Conservation (phyloP, 2,888 invertebrate species). For the Cotesia congregata region DNA sequence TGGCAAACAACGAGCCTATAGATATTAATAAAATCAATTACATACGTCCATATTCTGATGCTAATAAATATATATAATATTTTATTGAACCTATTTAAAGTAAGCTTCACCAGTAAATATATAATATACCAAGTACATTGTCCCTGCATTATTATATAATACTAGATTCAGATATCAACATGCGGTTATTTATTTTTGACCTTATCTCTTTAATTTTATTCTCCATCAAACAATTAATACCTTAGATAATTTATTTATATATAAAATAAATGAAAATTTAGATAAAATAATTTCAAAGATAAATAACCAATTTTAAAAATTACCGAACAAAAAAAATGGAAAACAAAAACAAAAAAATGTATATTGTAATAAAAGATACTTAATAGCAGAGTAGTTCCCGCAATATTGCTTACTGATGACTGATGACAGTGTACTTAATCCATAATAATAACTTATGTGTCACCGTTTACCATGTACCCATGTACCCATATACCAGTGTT, state of each 20-base stretch:
- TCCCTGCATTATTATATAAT: slow-evolving; percentile 16
- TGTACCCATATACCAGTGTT: slow-evolving; percentile 6
- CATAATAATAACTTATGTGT: slow-evolving; percentile 23
- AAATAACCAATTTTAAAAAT: neutral
- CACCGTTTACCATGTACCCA: slow-evolving; percentile 28
- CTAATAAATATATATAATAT: slow-evolving; percentile 14
- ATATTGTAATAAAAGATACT: slow-evolving; percentile 23
- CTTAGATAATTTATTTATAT: too few relatives aligned
- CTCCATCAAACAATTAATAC: too few relatives aligned
- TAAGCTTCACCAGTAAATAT: slow-evolving; percentile 29
- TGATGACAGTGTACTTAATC: slow-evolving; percentile 27
- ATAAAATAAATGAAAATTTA: too few relatives aligned
- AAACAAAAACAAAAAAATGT: neutral
- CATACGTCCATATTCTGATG: slow-evolving; percentile 11
- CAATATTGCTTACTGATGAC: slow-evolving; percentile 35
- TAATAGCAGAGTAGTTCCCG: slow-evolving; percentile 18
- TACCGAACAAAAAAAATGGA: too few relatives aligned
- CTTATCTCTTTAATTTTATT: too few relatives aligned
- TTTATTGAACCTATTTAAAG: slow-evolving; percentile 9
- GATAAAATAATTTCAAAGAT: neutral
- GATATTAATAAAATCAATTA: slow-evolving; percentile 29
- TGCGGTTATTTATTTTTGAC: neutral
- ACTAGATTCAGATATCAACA: neutral
- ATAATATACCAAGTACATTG: slow-evolving; percentile 20
- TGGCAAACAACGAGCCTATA: slow-evolving; percentile 17